A percentile compares a stretch with the other conserved stretches of the same genome.
Conservation (phyloP, 2,888 invertebrate genomes). For the Barypeithes pellucidus region DNA sequence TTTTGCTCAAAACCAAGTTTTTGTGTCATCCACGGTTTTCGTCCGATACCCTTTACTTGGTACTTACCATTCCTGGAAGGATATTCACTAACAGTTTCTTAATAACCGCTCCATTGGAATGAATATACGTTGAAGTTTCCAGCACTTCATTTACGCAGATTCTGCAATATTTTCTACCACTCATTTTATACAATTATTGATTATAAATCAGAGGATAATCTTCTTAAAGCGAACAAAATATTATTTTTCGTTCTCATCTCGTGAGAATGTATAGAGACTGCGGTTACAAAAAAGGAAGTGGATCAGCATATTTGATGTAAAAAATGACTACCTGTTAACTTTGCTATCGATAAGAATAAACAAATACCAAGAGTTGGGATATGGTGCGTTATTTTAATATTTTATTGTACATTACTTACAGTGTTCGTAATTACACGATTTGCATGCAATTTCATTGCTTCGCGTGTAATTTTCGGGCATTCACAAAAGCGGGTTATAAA, state of each 20-base stretch:
- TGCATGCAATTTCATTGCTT: too few relatives aligned
- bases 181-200: background rate
- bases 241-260: background rate
- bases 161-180: conserved; percentile 3
- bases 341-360: conserved; percentile 5
- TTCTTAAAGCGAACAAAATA: background rate
- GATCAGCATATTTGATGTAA: background rate
- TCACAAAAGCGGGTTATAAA: too few relatives aligned
- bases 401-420: too few relatives aligned
- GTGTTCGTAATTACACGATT: too few relatives aligned
- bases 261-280: background rate
- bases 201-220: too few relatives aligned
- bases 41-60: too few relatives aligned
- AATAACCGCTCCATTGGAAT: background rate
- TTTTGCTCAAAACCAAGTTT: too few relatives aligned
- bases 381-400: background rate
- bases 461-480: too few relatives aligned
- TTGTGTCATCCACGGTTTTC: too few relatives aligned
- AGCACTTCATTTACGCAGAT: background rate
- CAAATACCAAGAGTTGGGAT: background rate
- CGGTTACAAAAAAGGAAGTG: background rate
- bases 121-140: background rate
- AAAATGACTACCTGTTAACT: background rate
- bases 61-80: conserved; percentile 35
- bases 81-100: background rate